Base-by-base conservation (phyloP, 2,797 vertebrate genomes). In the Mionectes olivaceus region DNA sequence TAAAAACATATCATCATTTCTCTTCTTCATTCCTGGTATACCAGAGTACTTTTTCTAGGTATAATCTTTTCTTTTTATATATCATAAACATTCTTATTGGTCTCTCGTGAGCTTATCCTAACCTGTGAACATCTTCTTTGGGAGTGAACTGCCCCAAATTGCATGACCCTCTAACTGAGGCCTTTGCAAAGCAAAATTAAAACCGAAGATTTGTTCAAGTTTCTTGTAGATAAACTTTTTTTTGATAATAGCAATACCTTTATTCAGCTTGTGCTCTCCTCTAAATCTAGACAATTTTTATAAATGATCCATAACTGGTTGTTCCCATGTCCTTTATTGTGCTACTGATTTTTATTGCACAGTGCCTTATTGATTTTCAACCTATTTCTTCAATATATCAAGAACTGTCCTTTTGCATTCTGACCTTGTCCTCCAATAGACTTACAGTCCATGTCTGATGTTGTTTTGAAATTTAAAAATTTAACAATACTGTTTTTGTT, bases 321-420 rank as follows among this genome's bases (percentile, higher is more conserved):
- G 11, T 83, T 91, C 41, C 10, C 16, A 16, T 63, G 21, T 73
- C 32, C 23, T 76, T 93, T 85, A 83, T 67, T 74, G 18, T 76
- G 60, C 16, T 85, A 37, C 27, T 44, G 28, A 68, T 86, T 88
- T 94, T 90, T 5, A 4, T 75, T 75, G 37, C 25, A 60, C 25
- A 56, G 5, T 91, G 89, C 14, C 19, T 56, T 68, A 88, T 52
- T 87, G 79, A 94, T 80, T 91, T 95, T 89, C 44, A 83, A 32
- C 30, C 25, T 70, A 12, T 60, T 80, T 83, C 44, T 80, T 63
- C 28, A 87, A 33, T 74, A 56, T 44, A 67, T 70, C 12, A 79
- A 76, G 47, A 87, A 47, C 44, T 79, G 13, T 32, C 43, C 24
- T 69, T 56, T 44, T 33, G 9, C n/a, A 67, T 83, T 80, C 39